Conservation (phyloP, 2,888 invertebrate species). For the Clivina fossor region DNA sequence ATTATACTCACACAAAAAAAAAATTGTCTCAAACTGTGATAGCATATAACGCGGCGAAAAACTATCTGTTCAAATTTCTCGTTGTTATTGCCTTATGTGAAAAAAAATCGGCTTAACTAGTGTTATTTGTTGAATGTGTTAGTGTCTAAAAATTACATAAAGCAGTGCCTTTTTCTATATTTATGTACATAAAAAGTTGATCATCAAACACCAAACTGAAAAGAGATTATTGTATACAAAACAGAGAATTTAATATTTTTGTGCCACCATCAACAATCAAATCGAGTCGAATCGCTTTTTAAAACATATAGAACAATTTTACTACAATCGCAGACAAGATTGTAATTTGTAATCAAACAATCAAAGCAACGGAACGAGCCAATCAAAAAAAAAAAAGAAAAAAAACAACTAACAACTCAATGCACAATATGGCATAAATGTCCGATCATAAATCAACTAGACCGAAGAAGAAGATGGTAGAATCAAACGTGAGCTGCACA, state of each 20-base stretch:
- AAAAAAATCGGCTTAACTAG: conserved; percentile 45
- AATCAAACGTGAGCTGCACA: conserved; percentile 50
- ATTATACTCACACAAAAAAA: conserved; percentile 3
- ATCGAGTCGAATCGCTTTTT: too few relatives aligned
- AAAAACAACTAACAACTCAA: conserved; percentile 11
- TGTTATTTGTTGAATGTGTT: conserved; percentile 39
- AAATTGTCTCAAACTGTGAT: conserved; percentile 47
- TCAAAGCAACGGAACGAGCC: conserved; percentile 28
- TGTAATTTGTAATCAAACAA: conserved; percentile 10
- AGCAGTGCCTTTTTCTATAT: conserved; percentile 49
- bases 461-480: conserved; percentile 49
- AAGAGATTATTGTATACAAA: conserved; percentile 35
- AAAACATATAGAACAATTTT: too few relatives aligned
- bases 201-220: conserved; percentile 42
- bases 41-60: conserved; percentile 38
- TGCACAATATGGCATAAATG: conserved; percentile 25
- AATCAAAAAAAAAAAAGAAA: conserved; percentile 14
- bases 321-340: not conserved
- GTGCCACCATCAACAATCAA: too few relatives aligned
- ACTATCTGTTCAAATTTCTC: conserved; percentile 46
- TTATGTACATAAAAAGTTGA: too few relatives aligned
- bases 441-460: conserved; percentile 28
- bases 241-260: conserved; percentile 38
- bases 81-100: conserved; percentile 48
- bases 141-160: conserved; percentile 41